Evolutionary conservation across 2,888 invertebrate species (phyloP).

Genomic region (Eupelmus urozonus): DNA sequence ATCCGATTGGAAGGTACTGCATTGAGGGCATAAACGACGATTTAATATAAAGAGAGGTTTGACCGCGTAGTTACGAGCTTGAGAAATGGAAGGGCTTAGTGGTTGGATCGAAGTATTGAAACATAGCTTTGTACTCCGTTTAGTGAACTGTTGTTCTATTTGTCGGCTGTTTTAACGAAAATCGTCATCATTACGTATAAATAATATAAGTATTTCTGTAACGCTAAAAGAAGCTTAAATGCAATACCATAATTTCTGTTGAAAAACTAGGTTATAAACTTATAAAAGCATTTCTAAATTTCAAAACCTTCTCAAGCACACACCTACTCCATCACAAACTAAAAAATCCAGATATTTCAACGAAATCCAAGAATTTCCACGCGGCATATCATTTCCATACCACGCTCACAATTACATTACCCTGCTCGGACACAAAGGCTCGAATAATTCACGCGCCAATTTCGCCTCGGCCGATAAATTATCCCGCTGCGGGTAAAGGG

Average conservation of each 20-base stretch:
- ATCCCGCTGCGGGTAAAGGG: neutral
- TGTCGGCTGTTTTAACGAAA: too few species aligned
- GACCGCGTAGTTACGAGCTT: too few species aligned
- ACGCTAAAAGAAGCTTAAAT: too few species aligned
- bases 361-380: neutral
- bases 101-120: too few species aligned
- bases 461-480: conserved; percentile 30
- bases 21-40: conserved; percentile 6
- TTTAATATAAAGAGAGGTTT: neutral
- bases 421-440: conserved; percentile 8
- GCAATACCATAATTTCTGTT: too few species aligned
- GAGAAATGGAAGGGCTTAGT: too few species aligned
- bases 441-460: conserved; percentile 38
- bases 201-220: too few species aligned
- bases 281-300: too few species aligned
- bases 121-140: too few species aligned
- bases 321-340: neutral
- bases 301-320: neutral
- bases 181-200: too few species aligned
- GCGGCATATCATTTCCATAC: neutral
- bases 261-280: too few species aligned
- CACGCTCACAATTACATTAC: neutral
- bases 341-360: neutral
- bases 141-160: too few species aligned
- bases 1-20: conserved; percentile 8